Percentiles rank a stretch among this genome's conserved stretches.
phyloP scores from a whole-genome alignment of 2,113 vertebrate genomes.

The Chloroceryle aenea region DNA sequence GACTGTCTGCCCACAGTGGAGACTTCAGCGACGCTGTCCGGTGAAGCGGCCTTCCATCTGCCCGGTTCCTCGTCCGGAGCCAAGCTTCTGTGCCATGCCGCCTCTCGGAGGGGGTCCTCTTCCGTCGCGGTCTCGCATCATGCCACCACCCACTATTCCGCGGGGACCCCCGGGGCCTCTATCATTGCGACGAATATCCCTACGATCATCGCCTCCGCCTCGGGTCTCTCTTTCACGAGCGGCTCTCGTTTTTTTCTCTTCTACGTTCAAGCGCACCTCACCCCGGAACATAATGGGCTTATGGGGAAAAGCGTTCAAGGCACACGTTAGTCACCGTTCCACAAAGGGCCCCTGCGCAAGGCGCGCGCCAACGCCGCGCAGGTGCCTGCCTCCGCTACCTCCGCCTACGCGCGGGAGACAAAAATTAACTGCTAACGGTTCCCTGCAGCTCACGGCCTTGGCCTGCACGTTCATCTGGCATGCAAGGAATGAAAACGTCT shows the following conservation, averaged over 20 bases:
- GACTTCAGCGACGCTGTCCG: constrained; percentile 88
- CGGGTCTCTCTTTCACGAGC: constrained; percentile 91
- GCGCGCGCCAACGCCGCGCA: accelerated
- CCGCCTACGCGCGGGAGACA: accelerated
- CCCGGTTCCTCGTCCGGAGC: constrained; percentile 86
- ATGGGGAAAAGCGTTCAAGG: constrained; percentile 19
- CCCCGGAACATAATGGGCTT: constrained; percentile 98
- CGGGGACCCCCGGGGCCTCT: constrained; percentile 90
- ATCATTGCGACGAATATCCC: constrained; percentile 90
- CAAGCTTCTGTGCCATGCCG: constrained; percentile 89
- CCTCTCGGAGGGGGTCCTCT: constrained; percentile 89
- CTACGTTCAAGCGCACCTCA: constrained; percentile 96
- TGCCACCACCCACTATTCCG: constrained; percentile 88
- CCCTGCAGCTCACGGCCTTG: not conserved
- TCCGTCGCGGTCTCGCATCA: constrained; percentile 93
- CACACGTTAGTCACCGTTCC: not conserved
- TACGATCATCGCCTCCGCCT: constrained; percentile 87
- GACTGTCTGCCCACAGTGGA: constrained; percentile 65
- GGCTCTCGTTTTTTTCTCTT: constrained; percentile 96
- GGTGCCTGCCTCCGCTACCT: not conserved
- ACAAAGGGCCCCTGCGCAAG: accelerated
- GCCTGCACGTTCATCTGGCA: not conserved
- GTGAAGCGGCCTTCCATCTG: constrained; percentile 91
- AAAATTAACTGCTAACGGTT: accelerated
- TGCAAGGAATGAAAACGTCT: not conserved